Evolutionary conservation across 2,113 vertebrate genomes (phyloP).

Genomic region (Laticauda laticaudata): DNA sequence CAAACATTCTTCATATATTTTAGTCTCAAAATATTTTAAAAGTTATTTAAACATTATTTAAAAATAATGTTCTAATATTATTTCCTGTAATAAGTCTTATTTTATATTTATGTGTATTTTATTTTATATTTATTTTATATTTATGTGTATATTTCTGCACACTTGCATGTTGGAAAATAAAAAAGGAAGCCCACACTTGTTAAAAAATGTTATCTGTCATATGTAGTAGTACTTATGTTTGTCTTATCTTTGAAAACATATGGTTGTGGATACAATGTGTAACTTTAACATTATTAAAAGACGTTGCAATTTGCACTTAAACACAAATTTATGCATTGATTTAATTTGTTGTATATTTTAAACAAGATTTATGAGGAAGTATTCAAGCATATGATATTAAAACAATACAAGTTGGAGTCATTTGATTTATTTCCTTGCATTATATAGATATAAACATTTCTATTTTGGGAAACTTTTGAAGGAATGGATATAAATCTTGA

Average conservation of each 20-base stretch:
- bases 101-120: background rate
- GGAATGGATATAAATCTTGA: background rate
- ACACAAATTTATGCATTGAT: background rate
- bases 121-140: background rate
- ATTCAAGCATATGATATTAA: background rate
- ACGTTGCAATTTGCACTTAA: rapidly evolving
- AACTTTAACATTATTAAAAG: rapidly evolving
- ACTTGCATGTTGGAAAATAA: background rate
- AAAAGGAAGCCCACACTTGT: background rate
- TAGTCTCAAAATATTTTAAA: background rate
- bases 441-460: background rate
- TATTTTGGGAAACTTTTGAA: background rate
- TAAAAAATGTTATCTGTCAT: background rate
- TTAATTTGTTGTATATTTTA: background rate
- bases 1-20: background rate
- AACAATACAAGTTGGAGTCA: background rate
- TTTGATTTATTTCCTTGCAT: background rate
- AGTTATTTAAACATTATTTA: background rate
- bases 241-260: background rate
- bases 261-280: background rate
- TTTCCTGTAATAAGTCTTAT: too few species aligned
- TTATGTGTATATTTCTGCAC: background rate
- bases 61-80: too few species aligned
- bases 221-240: background rate
- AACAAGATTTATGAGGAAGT: background rate